Percentiles rank a stretch among this genome's conserved stretches.
phyloP scores from a whole-genome alignment of 2,888 invertebrate species.

The Drosophila bunnanda region DNA sequence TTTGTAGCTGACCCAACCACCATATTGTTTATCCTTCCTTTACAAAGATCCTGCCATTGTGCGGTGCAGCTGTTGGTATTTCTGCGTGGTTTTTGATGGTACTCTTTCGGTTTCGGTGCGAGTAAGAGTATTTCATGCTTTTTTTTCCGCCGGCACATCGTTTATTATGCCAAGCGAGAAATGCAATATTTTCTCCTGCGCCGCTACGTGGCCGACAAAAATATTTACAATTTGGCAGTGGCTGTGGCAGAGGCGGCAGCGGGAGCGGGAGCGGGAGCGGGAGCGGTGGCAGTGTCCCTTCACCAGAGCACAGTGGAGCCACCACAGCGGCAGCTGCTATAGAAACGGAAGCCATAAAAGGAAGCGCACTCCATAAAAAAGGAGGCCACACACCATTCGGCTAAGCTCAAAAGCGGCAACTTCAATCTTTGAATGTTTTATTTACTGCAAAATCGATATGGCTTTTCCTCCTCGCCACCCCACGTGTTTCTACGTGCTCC shows the following conservation, averaged over 20 bases:
- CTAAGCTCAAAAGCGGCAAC: slow-evolving; percentile 80
- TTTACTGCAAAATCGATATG: slow-evolving; percentile 80
- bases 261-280: slow-evolving; percentile 27
- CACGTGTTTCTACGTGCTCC: slow-evolving; percentile 24
- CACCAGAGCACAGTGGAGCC: slow-evolving; percentile 33
- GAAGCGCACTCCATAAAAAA: slow-evolving; percentile 77
- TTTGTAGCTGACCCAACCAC: slow-evolving; percentile 1
- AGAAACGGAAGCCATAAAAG: slow-evolving; percentile 77
- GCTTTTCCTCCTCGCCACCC: slow-evolving; percentile 34
- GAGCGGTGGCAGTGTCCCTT: slow-evolving; percentile 50
- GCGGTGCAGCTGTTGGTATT: slow-evolving; percentile 61
- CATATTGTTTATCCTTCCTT: slow-evolving; percentile 23
- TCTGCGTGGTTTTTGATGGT: slow-evolving; percentile 45
- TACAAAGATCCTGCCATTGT: slow-evolving; percentile 38
- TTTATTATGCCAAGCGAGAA: slow-evolving; percentile 83
- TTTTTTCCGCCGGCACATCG: slow-evolving; percentile 80
- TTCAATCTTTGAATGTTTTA: slow-evolving; percentile 79
- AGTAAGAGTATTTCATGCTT: slow-evolving; percentile 5
- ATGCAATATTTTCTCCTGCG: slow-evolving; percentile 78
- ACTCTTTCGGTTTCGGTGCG: slow-evolving; percentile 29
- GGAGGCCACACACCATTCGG: slow-evolving; percentile 76
- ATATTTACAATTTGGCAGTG: slow-evolving; percentile 76
- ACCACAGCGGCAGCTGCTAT: slow-evolving; percentile 59
- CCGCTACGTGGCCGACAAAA: slow-evolving; percentile 79
- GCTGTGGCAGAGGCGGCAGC: slow-evolving; percentile 11